These are phyloP conservation scores for Dione vanillae DNA, from an alignment of 2,888 invertebrate species.

Conservation along the genomic window DNA sequence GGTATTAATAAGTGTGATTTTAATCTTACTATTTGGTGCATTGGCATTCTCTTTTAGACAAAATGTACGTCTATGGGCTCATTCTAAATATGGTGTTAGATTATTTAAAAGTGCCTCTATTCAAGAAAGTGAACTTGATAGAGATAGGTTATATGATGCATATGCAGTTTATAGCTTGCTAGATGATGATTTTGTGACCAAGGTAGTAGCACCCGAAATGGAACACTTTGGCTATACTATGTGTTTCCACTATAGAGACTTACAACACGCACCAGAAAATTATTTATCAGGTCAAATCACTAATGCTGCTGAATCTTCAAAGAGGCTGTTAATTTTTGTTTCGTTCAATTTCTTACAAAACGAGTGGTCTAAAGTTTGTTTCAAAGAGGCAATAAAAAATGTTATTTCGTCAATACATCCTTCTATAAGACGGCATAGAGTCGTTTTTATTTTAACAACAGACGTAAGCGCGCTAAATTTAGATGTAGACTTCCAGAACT, in stretches of 20 bases:
- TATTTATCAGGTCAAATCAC: constrained; percentile 86
- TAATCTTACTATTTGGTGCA: constrained; percentile 88
- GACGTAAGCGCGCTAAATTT: constrained; percentile 89
- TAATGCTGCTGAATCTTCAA: constrained; percentile 86
- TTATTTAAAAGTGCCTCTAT: constrained; percentile 87
- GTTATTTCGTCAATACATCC: constrained; percentile 87
- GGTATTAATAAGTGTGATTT: constrained; percentile 88
- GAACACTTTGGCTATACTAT: constrained; percentile 87
- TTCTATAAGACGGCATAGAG: constrained; percentile 85
- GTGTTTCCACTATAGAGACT: constrained; percentile 88
- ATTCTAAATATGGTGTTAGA: constrained; percentile 91
- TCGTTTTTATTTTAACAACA: constrained; percentile 81
- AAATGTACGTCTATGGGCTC: constrained; percentile 91
- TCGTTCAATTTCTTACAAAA: constrained; percentile 91
- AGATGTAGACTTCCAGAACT: constrained; percentile 89
- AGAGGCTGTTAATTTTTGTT: constrained; percentile 90
- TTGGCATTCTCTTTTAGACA: constrained; percentile 90
- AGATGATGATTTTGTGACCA: constrained; percentile 89
- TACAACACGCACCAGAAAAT: constrained; percentile 85
- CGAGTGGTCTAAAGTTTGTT: constrained; percentile 93
- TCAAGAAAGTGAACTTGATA: constrained; percentile 83
- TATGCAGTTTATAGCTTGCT: constrained; percentile 94
- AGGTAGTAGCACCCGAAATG: constrained; percentile 88
- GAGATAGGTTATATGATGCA: constrained; percentile 92
- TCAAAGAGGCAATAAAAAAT: constrained; percentile 91